Conservation (phyloP, 64 coral and sea anemone genomes). For the Dendrophyllia cribrosa region DNA sequence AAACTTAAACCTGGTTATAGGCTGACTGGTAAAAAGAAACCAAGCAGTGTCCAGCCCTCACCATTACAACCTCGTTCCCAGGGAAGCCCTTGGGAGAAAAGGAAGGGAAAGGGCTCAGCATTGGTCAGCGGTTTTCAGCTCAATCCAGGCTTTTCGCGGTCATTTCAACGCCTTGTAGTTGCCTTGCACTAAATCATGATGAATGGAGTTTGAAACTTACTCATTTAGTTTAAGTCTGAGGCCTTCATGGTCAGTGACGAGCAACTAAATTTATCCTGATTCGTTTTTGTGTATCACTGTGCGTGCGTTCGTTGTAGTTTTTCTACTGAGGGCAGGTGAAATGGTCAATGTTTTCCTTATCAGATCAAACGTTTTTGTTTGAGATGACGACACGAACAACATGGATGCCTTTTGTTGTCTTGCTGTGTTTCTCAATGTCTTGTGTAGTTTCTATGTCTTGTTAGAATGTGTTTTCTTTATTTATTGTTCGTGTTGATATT, state of each 20-base stretch:
- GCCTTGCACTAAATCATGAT: conserved; percentile 27
- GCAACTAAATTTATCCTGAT: conserved; percentile 25
- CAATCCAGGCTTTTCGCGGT: not conserved
- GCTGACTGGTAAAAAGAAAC: no score
- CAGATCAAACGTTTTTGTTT: conserved; percentile 52
- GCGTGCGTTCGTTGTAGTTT: not conserved
- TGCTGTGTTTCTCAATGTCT: not conserved
- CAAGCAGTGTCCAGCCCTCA: no score
- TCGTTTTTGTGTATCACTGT: not conserved
- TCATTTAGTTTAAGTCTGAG: conserved; percentile 85
- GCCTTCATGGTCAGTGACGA: conserved; percentile 60
- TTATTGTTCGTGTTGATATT: not conserved
- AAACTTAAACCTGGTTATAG: no score
- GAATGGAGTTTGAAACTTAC: not conserved
- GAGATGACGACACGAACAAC: conserved; percentile 58
- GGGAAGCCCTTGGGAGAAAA: no score
- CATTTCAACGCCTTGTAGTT: not conserved
- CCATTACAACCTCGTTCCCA: no score
- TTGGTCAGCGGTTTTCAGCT: no score
- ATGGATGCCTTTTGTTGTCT: conserved; percentile 1
- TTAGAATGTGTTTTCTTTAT: not conserved
- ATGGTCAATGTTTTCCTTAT: conserved; percentile 64
- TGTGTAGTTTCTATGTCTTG: not conserved
- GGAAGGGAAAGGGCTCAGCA: no score
- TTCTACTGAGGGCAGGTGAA: not conserved